Base-by-base conservation (phyloP, 2,888 invertebrate genomes). In the Clepsis dumicolana region DNA sequence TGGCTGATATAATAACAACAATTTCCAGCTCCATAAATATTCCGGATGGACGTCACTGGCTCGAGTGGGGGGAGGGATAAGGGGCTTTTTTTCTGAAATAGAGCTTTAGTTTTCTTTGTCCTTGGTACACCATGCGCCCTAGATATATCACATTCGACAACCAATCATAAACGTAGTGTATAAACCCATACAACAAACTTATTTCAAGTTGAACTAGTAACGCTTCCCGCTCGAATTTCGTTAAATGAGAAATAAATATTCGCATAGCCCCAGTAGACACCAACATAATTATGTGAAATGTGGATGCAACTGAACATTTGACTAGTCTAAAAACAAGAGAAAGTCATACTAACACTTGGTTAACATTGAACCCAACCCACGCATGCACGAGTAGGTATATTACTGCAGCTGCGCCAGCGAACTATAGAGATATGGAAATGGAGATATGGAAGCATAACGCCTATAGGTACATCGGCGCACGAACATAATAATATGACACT, bases 1-100 rank as follows among this genome's bases (percentile, higher is more conserved):
- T 65, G 59, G 64, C 50, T 69, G 64, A 64, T 64, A 60, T 64
- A 60, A 65, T 64, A 69, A 64, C 68, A 69, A 64, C 68, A 64
- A 69, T 64, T 64, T 60, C 64, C 68, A 69, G 64, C 64, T 69
- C 64, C 68, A 69, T 69, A 64, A 64, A 64, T 64, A 69, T 64
- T 64, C 64, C 68, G 64, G 64, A 64, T 63, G 59, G 65, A 60
- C 68, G 68, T 64, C 64, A 69, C 64, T 59, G 64, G 59, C 59
- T 59, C 50, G 64, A 68, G 64, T 60, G 68, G 64, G 52, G 68
- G 64, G 68, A 44, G 53, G 68, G 65, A 60, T 64, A 64, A 65
- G 64, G 64, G 64, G 53, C 60, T 60, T 69, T 67, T 44, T 57
- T 64, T 64, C 64, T 64, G 68, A 60, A 60, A 60, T 64, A 52